Evolutionary conservation across 2,888 invertebrate genomes (phyloP), one percentile per base, ranked within the genome.

Genomic region (Morpho helenor): DNA sequence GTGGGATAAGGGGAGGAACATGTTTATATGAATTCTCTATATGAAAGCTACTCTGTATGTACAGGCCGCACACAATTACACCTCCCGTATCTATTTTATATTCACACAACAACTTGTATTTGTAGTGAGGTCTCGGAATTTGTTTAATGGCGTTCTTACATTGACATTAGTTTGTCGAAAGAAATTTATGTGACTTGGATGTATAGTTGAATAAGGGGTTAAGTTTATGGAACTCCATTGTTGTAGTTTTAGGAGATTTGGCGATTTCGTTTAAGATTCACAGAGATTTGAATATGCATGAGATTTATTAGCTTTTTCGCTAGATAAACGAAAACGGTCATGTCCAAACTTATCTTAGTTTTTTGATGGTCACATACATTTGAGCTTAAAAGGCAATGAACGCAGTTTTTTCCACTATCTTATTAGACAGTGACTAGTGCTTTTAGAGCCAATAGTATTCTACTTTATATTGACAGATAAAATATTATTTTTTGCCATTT

Each of bases 141-240:
- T 89, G 87, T 89, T 87, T 87, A 88, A 89, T 87, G 83, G 86
- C 86, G 84, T 87, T 86, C 85, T 85, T 87, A 89, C 84, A 87
- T 87, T 88, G 88, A 86, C 89, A 89, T 89, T 88, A 89, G 89
- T 90, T 87, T 87, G 87, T 85, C 88, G 84, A 85, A 87, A 81
- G 82, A 83, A 84, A 89, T 89, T 89, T 89, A 90, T 90, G 89
- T 72, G 86, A 87, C 79, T 89, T 87, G 77, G 77, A 82, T 87
- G 81, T 87, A 84, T 80, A 84, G 84, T 87, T 84, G 86, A 84
- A 85, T 84, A 87, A 85, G 87, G 88, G 84, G 87, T 87, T 87
- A 83, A 87, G 79, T 86, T 85, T 87, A 83, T 78, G 79, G 75
- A 70, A 71, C 67, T 73, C 78, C 65, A 73, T 73, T 73, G 71